These are phyloP conservation scores for Calameuta pallipes DNA, from an alignment of 2,888 invertebrate species.

Conservation along the genomic window DNA sequence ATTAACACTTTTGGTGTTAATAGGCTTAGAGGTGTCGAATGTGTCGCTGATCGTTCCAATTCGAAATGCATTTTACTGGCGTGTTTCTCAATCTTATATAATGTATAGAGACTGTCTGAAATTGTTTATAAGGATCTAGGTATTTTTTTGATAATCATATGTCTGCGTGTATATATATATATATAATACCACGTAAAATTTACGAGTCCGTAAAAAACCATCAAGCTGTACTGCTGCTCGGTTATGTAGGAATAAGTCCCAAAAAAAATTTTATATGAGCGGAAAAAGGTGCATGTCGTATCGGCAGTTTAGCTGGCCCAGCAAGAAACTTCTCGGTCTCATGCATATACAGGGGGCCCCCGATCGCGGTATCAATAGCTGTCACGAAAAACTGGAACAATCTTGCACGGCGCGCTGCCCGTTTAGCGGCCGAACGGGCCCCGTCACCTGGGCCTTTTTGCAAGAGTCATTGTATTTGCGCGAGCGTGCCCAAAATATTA, in stretches of 20 bases:
- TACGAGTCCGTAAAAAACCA: neutral
- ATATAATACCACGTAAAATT: neutral
- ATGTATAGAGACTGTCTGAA: neutral
- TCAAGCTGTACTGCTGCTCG: neutral
- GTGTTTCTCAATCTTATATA: neutral
- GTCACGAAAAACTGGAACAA: constrained; percentile 62
- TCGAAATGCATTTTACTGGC: constrained; percentile 6
- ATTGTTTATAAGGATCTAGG: neutral
- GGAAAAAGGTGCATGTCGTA: neutral
- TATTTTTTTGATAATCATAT: neutral
- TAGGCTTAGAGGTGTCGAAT: constrained; percentile 58
- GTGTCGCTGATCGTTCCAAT: constrained; percentile 37
- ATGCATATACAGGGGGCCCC: constrained; percentile 51
- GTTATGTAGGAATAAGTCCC: neutral
- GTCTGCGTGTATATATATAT: neutral
- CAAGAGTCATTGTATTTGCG: constrained; percentile 53
- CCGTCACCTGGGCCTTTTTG: constrained; percentile 57
- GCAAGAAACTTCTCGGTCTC: constrained; percentile 50
- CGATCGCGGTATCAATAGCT: constrained; percentile 53
- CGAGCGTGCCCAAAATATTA: constrained; percentile 59
- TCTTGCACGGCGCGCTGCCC: constrained; percentile 45
- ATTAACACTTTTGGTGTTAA: constrained; percentile 62
- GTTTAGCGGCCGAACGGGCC: constrained; percentile 12
- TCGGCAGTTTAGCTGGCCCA: neutral
- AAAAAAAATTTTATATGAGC: neutral